Evolutionary conservation across 2,888 invertebrate species (phyloP), one percentile per base, ranked within the genome.

Genomic region (Dynastes tityus): DNA sequence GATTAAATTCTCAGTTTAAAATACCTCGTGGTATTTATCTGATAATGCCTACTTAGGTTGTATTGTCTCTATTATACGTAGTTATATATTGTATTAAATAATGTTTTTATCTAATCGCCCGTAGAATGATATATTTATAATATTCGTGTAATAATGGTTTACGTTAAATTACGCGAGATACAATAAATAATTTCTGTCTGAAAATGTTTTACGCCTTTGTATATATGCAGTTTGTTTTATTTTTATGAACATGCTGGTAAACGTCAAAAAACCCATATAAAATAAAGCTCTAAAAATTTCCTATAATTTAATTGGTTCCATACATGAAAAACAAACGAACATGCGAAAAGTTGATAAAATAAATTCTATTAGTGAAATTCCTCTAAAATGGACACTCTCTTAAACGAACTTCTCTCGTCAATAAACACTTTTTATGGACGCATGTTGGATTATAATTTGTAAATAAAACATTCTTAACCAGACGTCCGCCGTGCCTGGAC

Each of bases 51-150:
- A 53, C 53, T 9, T 16, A 0, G 5, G 32, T 37, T 45, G 8
- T 2, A 45, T 45, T 45, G 45, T 45, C 45, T 8, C 9, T 45
- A 8, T 45, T 45, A 45, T 11, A 45, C 2, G 45, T 37, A 5
- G 53, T 53, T 53, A 51, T 51, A n/a, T 53, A 58, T 58, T 58
- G 55, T 58, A 58, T 58, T 58, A 22, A 22, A 22, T n/a, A 53
- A 16, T 58, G 16, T 58, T 58, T 58, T 58, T 58, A 58, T 58
- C 55, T 58, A 58, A 58, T 58, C 55, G 22, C 55, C 22, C 5
- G 8, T 58, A 22, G 8, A 58, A 22, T 58, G 55, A 58, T 22
- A 58, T 58, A 58, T 22, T 58, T 58, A 58, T 53, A 51, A 51
- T 53, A n/a, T 53, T n/a, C 9, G 0, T 53, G 5, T 16, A 16